Evolutionary conservation across 2,888 invertebrate genomes (phyloP).

Genomic region (Eudasyphora cyanicolor): DNA sequence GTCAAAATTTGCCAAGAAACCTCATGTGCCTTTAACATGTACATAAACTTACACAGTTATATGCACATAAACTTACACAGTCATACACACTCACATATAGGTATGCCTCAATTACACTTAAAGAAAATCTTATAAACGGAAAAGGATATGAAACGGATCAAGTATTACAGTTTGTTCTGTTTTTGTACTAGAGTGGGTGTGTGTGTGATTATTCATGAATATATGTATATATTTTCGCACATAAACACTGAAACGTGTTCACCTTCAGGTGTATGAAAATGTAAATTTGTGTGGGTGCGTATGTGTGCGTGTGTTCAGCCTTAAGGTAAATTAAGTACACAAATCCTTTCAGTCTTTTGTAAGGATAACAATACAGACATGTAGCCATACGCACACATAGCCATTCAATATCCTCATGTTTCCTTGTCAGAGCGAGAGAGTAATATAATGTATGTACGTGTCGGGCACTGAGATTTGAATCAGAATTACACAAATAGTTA

Average conservation of each 20-base stretch:
- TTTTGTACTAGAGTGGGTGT: no score
- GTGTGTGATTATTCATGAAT: not conserved
- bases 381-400: not conserved
- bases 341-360: not conserved
- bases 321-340: conserved; percentile 9
- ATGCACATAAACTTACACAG: not conserved
- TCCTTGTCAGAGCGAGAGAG: not conserved
- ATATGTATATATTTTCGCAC: not conserved
- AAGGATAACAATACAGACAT: not conserved
- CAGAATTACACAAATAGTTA: conserved; percentile 11
- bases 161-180: not conserved
- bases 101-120: not conserved
- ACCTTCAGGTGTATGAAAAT: not conserved
- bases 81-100: not conserved
- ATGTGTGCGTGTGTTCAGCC: not conserved
- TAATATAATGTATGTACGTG: not conserved
- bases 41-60: not conserved
- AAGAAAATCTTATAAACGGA: not conserved
- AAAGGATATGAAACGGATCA: not conserved
- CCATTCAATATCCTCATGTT: not conserved
- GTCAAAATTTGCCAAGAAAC: not conserved
- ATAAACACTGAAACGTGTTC: not conserved
- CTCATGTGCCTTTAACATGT: not conserved
- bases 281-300: not conserved
- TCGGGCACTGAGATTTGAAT: not conserved